Evolutionary conservation across 2,888 invertebrate species (phyloP).

Genomic region (Spisula subtruncata): DNA sequence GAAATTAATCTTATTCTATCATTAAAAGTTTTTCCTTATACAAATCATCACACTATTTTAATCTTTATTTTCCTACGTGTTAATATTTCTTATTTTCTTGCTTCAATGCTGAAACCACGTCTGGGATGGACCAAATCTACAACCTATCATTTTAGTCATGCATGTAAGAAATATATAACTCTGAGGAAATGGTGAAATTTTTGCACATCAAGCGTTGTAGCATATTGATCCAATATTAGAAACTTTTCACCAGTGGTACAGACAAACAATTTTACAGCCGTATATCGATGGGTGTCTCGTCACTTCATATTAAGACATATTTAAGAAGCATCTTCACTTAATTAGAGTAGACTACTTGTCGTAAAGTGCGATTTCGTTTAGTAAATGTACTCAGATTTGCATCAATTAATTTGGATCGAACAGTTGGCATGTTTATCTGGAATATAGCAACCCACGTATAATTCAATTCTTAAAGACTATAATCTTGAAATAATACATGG

Average conservation of each 20-base stretch:
- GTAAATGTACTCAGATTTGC: neutral
- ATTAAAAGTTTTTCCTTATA: no score
- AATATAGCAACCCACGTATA: neutral
- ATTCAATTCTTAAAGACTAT: neutral
- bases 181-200: neutral
- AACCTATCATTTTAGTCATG: no score
- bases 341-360: neutral
- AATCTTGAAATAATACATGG: neutral
- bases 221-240: neutral
- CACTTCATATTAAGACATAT: neutral
- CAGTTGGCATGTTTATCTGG: slow-evolving; percentile 11
- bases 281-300: neutral
- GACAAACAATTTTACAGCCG: neutral
- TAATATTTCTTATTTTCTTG: neutral
- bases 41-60: no score
- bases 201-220: neutral
- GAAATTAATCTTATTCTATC: no score
- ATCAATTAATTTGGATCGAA: neutral
- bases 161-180: no score
- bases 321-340: neutral
- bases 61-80: neutral
- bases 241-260: neutral
- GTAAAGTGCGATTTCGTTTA: neutral
- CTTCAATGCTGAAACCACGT: neutral
- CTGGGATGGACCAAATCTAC: neutral